Evolutionary conservation across 2,797 vertebrate species (phyloP).

Genomic region (Philypnodon macrostomus): DNA sequence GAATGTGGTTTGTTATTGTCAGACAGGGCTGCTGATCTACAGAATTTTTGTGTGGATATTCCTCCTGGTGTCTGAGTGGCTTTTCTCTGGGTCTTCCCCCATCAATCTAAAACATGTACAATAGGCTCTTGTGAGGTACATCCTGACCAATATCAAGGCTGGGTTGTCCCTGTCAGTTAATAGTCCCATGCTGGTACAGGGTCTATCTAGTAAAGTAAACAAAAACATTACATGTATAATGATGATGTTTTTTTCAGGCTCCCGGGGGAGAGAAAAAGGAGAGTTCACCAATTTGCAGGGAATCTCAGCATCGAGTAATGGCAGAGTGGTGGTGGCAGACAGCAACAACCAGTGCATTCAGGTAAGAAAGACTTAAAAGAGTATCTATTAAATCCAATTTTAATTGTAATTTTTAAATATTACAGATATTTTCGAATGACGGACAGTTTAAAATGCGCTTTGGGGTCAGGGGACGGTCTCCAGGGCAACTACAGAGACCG

Average conservation of each 20-base stretch:
- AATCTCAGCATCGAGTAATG: constrained; percentile 86
- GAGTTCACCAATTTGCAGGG: constrained; percentile 97
- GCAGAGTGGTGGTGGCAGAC: constrained; percentile 93
- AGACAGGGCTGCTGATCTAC: no score
- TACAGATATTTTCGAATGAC: constrained; percentile 90
- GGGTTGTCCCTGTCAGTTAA: no score
- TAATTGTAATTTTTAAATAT: not conserved
- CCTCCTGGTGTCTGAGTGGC: no score
- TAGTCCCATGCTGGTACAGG: no score
- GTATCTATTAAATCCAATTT: no score
- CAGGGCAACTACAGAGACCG: constrained; percentile 93
- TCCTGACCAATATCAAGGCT: no score
- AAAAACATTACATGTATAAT: constrained; percentile 6
- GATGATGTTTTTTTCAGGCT: constrained; percentile 70
- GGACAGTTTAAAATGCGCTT: constrained; percentile 96
- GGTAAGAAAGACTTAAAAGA: constrained; percentile 77
- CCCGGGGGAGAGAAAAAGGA: constrained; percentile 90
- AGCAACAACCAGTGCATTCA: constrained; percentile 98
- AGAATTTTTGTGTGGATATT: no score
- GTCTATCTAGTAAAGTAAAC: not conserved
- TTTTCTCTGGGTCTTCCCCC: no score
- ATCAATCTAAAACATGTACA: no score
- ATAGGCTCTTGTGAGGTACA: no score
- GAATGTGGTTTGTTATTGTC: no score
- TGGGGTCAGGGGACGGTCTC: constrained; percentile 90